Percentiles rank a stretch among this genome's conserved stretches.
Evolutionary conservation across 2,113 vertebrate genomes (phyloP).

Genomic region (Herpetotheres cachinnans): DNA sequence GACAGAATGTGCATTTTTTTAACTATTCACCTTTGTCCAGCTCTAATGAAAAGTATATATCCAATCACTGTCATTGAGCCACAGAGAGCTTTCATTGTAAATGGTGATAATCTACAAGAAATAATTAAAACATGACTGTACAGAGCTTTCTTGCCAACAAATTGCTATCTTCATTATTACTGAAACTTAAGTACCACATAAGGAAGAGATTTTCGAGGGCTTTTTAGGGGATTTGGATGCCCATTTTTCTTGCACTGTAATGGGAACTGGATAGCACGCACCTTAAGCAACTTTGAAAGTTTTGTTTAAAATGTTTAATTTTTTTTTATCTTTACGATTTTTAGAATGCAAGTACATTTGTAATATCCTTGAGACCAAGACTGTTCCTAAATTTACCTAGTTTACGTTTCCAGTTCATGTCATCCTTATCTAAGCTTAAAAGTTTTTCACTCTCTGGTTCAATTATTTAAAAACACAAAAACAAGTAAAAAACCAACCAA

Average conservation of each 20-base stretch:
- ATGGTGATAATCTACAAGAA: constrained; percentile 1
- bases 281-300: neutral
- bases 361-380: neutral
- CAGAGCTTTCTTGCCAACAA: neutral
- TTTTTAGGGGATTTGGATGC: neutral
- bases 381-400: neutral
- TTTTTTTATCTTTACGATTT: neutral
- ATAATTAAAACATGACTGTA: neutral
- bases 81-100: neutral
- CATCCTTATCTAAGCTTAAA: neutral
- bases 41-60: constrained; percentile 20
- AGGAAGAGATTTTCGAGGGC: neutral
- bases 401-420: neutral
- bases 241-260: neutral
- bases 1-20: neutral
- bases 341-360: neutral
- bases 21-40: neutral
- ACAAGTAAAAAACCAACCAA: neutral
- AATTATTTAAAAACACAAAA: neutral
- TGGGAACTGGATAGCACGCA: neutral
- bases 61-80: neutral
- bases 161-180: neutral
- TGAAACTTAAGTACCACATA: neutral
- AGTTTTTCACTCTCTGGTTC: neutral
- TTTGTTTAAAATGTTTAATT: neutral